These are phyloP conservation scores for Melanotaenia trifasciata DNA, from an alignment of 2,797 vertebrate genomes.

Conservation along the genomic window DNA sequence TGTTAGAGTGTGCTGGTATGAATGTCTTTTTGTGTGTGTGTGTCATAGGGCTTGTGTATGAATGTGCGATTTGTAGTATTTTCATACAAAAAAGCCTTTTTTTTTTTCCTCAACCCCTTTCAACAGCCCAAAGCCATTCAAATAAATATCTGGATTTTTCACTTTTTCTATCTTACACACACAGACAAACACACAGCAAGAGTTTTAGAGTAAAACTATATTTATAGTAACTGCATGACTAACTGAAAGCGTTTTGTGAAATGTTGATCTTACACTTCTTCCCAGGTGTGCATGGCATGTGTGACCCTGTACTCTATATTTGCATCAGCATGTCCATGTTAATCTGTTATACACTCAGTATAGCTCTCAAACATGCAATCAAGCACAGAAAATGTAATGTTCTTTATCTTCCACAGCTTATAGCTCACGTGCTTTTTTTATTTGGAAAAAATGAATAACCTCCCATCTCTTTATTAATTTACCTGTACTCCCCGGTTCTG, in stretches of 20 bases:
- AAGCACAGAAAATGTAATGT: conserved; percentile 70
- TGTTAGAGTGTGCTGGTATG: not conserved
- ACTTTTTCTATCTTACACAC: not conserved
- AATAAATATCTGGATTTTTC: conserved; percentile 48
- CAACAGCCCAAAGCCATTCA: conserved; percentile 61
- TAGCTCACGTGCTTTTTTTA: conserved; percentile 55
- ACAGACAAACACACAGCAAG: not conserved
- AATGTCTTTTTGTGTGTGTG: not conserved
- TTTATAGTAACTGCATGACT: conserved; percentile 14
- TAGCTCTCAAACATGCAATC: conserved; percentile 75
- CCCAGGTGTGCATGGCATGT: not conserved
- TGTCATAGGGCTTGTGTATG: conserved; percentile 2
- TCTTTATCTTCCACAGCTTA: conserved; percentile 59
- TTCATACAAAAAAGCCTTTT: conserved; percentile 21
- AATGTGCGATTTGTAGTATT: conserved; percentile 17
- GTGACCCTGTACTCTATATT: conserved; percentile 20
- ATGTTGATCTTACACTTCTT: conserved; percentile 13
- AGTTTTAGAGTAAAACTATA: conserved; percentile 17
- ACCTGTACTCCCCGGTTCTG: not conserved
- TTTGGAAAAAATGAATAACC: conserved; percentile 35
- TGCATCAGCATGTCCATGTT: not conserved
- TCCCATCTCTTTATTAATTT: conserved; percentile 36
- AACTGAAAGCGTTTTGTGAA: conserved; percentile 20
- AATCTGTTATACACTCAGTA: conserved; percentile 65
- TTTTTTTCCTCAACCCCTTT: conserved; percentile 47